A percentile compares a stretch with the other conserved stretches of the same genome.
Conservation (phyloP, 2,797 vertebrate genomes). For the Myotis findleyi region DNA sequence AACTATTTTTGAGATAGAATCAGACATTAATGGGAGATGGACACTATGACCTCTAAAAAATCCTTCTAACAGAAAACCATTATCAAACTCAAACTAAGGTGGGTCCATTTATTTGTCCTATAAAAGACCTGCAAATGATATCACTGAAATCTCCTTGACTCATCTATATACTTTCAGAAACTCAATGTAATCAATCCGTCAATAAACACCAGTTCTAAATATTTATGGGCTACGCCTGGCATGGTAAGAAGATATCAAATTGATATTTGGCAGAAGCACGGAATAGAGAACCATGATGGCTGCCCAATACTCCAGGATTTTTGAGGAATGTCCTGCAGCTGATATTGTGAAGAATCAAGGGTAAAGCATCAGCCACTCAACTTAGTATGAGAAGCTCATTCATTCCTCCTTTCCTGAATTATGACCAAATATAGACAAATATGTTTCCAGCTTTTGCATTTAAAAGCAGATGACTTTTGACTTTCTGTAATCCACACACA, state of each 20-base stretch:
- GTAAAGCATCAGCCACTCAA: not conserved
- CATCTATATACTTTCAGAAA: constrained; percentile 22
- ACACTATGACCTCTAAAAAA: not conserved
- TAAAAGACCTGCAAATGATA: not conserved
- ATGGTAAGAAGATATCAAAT: constrained; percentile 15
- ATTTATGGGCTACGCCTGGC: constrained; percentile 14
- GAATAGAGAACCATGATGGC: not conserved
- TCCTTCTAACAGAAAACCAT: not conserved
- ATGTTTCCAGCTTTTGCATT: not conserved
- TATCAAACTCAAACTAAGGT: not conserved
- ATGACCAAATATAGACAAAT: not conserved
- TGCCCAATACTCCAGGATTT: not conserved
- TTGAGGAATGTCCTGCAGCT: not conserved
- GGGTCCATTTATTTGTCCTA: constrained; percentile 7
- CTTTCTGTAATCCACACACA: not conserved
- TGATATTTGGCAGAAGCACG: not conserved
- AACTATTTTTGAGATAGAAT: not conserved
- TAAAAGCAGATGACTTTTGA: not conserved
- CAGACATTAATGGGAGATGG: not conserved
- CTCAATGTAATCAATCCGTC: not conserved
- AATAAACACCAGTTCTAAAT: constrained; percentile 37
- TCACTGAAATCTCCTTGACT: not conserved
- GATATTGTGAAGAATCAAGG: not conserved
- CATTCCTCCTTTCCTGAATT: not conserved
- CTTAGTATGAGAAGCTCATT: not conserved